Percentiles rank a stretch among this genome's conserved stretches.
phyloP scores from a whole-genome alignment of 1,140 invertebrate species.

The Mizuhopecten yessoensis region DNA sequence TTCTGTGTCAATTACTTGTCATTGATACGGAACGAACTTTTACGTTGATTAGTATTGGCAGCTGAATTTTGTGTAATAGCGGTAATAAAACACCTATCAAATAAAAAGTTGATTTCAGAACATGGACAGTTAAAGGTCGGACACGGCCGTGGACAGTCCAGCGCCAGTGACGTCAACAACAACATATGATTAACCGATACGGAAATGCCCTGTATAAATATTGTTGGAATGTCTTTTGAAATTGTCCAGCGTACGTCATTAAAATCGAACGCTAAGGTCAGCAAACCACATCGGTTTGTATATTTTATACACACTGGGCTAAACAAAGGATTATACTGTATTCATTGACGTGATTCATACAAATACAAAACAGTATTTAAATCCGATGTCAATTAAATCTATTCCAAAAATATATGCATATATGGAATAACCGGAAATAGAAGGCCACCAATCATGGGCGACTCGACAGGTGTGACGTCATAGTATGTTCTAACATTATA shows the following conservation, averaged over 20 bases:
- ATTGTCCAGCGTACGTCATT: background rate
- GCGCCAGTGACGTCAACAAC: background rate
- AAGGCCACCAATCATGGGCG: too few relatives aligned
- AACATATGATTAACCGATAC: background rate
- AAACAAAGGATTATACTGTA: background rate
- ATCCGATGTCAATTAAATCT: background rate
- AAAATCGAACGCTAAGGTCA: background rate
- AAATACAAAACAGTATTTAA: background rate
- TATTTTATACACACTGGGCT: background rate
- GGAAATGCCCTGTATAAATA: background rate
- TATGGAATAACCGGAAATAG: too few relatives aligned
- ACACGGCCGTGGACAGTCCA: background rate
- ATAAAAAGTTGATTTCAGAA: background rate
- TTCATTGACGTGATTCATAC: background rate
- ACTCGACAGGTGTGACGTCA: too few relatives aligned
- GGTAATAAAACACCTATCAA: background rate
- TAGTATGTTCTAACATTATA: too few relatives aligned
- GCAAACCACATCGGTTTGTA: background rate
- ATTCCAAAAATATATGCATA: too few relatives aligned
- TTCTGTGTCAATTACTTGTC: too few relatives aligned
- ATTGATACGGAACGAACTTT: too few relatives aligned
- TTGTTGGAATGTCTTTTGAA: background rate
- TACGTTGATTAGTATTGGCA: background rate
- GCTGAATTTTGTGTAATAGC: background rate
- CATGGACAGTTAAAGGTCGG: background rate